These are phyloP conservation scores for Hecatera dysodea DNA, from an alignment of 2,888 invertebrate species.

Conservation along the genomic window DNA sequence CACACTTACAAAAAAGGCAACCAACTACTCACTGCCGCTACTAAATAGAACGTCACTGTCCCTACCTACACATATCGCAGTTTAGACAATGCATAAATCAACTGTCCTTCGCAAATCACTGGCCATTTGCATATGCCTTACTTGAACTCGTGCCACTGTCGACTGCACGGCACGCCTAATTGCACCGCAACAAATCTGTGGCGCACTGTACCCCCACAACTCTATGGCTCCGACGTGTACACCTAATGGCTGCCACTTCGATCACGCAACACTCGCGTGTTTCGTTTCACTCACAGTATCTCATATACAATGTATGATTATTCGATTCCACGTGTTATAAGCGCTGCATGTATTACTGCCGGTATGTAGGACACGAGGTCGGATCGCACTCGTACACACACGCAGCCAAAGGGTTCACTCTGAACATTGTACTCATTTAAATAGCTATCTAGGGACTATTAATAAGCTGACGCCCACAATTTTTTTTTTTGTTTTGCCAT, in stretches of 20 bases:
- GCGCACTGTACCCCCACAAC: constrained; percentile 47
- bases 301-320: constrained; percentile 62
- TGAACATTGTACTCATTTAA: constrained; percentile 58
- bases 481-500: constrained; percentile 19
- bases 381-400: constrained; percentile 36
- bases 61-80: constrained; percentile 28
- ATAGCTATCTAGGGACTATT: constrained; percentile 62
- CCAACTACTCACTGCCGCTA: constrained; percentile 17
- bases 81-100: constrained; percentile 61
- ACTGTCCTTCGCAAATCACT: constrained; percentile 61
- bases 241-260: constrained; percentile 47
- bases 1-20: constrained; percentile 13
- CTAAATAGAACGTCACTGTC: constrained; percentile 25
- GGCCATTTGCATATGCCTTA: constrained; percentile 60
- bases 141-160: constrained; percentile 55
- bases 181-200: constrained; percentile 62
- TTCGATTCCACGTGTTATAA: constrained; percentile 59
- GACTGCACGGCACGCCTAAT: constrained; percentile 58
- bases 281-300: constrained; percentile 43
- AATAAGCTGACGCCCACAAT: constrained; percentile 49
- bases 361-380: constrained; percentile 63
- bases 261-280: constrained; percentile 62
- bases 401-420: constrained; percentile 56
- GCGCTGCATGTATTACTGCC: constrained; percentile 36
- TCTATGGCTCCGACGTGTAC: constrained; percentile 49